Evolutionary conservation across 2,113 vertebrate genomes (phyloP), one percentile per base, ranked within the genome.

Genomic region (Chamaetylas fuelleborni): DNA sequence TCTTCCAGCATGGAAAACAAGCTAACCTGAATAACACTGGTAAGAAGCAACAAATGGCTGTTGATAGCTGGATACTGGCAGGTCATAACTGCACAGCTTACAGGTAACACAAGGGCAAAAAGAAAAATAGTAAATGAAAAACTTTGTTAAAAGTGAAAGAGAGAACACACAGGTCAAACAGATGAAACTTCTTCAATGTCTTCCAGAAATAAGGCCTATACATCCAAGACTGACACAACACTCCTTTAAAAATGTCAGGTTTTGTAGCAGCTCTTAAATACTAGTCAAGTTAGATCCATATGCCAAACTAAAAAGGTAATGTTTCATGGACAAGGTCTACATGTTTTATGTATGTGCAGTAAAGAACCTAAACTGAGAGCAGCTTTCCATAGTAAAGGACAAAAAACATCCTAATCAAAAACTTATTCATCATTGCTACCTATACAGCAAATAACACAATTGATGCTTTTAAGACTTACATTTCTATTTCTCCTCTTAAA

Each of bases 21-120:
- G 51, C 22, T 12, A 72, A 65, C 20, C 23, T 47, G 1, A 74
- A 33, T 19, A 22, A 45, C 18, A 47, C 5, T 0, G 1, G 4
- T 51, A 36, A 62, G 34, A 69, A 36, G 48, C 5, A 69, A 76
- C 8, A 69, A 83, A 62, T 12, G 12, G 47, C 25, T 42, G 14
- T 40, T 61, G 26, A 48, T 9, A 62, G 25, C 12, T 61, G 31
- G 34, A 48, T 56, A 48, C 12, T 48, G 31, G 36, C 18, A 70
- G 56, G 25, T 54, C 29, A 12, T 26, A 61, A 76, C 40, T 23
- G 54, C 54, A 48, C 48, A 61, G 40, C 19, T 48, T 61, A 69
- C 20, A 61, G 20, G 26, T 11, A 82, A 54, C 14, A 25, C 25
- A 40, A 36, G 22, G 34, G 54, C 48, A 83, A 28, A 69, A 76